A percentile compares a stretch with the other conserved stretches of the same genome.
These are phyloP conservation scores for Hypsopygia costalis DNA, from an alignment of 2,888 invertebrate genomes.

Conservation along the genomic window DNA sequence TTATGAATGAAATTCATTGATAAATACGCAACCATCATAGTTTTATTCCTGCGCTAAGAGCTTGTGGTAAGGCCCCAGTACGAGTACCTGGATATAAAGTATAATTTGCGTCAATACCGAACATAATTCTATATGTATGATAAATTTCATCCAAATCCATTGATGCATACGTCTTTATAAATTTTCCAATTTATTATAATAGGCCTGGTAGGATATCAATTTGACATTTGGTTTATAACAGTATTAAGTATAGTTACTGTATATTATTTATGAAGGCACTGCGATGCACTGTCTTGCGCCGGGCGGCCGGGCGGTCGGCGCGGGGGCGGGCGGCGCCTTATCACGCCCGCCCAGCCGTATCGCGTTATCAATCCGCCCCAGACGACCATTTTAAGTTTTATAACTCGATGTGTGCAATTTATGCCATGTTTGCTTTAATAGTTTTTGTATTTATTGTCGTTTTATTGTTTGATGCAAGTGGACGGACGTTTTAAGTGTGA, in stretches of 20 bases:
- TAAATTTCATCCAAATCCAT: too few relatives aligned
- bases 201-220: too few relatives aligned
- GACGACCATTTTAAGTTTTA: constrained; percentile 43
- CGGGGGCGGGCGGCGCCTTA: constrained; percentile 32
- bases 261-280: neutral
- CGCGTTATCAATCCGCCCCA: constrained; percentile 43
- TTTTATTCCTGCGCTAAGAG: too few relatives aligned
- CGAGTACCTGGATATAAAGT: too few relatives aligned
- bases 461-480: neutral
- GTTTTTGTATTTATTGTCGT: constrained; percentile 6
- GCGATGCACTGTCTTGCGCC: constrained; percentile 21
- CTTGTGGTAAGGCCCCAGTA: too few relatives aligned
- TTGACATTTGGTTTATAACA: too few relatives aligned
- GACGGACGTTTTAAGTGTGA: neutral
- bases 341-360: constrained; percentile 53
- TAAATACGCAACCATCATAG: too few relatives aligned
- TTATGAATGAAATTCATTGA: too few relatives aligned
- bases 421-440: constrained; percentile 8
- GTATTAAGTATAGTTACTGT: neutral
- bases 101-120: too few relatives aligned
- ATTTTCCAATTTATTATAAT: too few relatives aligned
- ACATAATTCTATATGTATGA: too few relatives aligned
- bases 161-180: too few relatives aligned
- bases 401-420: constrained; percentile 33
- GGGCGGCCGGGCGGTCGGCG: constrained; percentile 28